phyloP scores from a whole-genome alignment of 2,797 vertebrate genomes.

The Astyanax mexicanus region DNA sequence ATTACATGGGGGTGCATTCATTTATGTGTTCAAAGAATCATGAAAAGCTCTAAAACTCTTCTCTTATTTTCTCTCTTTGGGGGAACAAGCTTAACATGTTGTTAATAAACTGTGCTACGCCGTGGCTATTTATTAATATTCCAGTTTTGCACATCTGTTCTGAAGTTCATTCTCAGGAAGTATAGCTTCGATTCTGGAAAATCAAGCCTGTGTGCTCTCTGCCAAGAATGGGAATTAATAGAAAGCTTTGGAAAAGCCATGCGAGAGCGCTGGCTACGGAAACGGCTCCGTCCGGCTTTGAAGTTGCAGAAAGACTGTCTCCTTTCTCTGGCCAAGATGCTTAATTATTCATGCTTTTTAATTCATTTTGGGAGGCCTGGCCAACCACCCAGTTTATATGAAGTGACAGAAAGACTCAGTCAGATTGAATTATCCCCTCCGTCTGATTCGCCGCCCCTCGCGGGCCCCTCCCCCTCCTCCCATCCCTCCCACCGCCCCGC shows the following conservation, averaged over 20 bases:
- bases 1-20: not conserved
- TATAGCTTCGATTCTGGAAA: conserved; percentile 32
- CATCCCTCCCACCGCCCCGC: conserved; percentile 41
- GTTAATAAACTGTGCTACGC: conserved; percentile 48
- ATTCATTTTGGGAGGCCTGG: conserved; percentile 69
- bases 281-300: conserved; percentile 66
- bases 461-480: conserved; percentile 55
- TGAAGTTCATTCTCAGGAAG: conserved; percentile 40
- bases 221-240: conserved; percentile 47
- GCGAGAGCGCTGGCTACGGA: conserved; percentile 74
- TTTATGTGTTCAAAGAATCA: conserved; percentile 23
- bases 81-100: conserved; percentile 17
- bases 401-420: conserved; percentile 73
- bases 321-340: conserved; percentile 61
- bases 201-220: conserved; percentile 25
- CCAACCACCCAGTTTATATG: conserved; percentile 69
- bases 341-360: conserved; percentile 79
- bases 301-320: conserved; percentile 47
- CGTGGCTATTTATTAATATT: conserved; percentile 56
- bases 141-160: conserved; percentile 54
- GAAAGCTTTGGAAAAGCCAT: conserved; percentile 37
- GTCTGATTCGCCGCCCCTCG: conserved; percentile 66
- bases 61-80: conserved; percentile 10
- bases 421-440: conserved; percentile 82
- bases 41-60: conserved; percentile 40